A percentile compares a stretch with the other conserved stretches of the same genome.
Conservation (phyloP, 2,888 invertebrate genomes). For the Nezara viridula region DNA sequence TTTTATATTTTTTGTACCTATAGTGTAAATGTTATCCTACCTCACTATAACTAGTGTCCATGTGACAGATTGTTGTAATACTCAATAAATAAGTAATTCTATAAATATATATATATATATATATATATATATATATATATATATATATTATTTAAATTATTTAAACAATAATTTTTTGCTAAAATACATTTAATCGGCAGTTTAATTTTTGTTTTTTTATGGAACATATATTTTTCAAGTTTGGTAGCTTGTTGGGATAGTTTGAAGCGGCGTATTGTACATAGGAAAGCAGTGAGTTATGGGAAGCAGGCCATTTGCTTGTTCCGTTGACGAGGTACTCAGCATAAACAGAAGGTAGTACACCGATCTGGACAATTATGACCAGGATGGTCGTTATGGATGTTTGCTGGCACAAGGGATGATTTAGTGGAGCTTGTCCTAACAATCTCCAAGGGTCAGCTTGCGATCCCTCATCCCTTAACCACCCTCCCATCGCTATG, state of each 20-base stretch:
- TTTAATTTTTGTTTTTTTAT: no score
- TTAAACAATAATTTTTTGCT: no score
- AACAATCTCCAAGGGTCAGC: slow-evolving; percentile 11
- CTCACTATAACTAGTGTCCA: no score
- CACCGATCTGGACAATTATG: slow-evolving; percentile 19
- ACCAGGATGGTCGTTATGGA: background rate
- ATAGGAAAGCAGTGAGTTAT: background rate
- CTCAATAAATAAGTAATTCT: no score
- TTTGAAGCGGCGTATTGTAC: background rate
- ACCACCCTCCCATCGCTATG: background rate
- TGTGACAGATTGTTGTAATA: no score
- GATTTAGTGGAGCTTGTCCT: background rate
- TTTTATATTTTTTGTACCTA: no score
- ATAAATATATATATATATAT: no score
- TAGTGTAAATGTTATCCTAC: no score
- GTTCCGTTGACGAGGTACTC: background rate
- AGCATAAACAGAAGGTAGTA: slow-evolving; percentile 32
- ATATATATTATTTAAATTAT: no score
- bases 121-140: no score
- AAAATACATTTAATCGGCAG: no score
- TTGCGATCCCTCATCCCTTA: background rate
- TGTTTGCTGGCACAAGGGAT: background rate
- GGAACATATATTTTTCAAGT: no score
- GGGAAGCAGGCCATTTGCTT: background rate
- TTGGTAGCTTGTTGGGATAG: background rate